These are phyloP conservation scores for Salvelinus sp. DNA, from an alignment of 2,113 vertebrate species.

Conservation along the genomic window DNA sequence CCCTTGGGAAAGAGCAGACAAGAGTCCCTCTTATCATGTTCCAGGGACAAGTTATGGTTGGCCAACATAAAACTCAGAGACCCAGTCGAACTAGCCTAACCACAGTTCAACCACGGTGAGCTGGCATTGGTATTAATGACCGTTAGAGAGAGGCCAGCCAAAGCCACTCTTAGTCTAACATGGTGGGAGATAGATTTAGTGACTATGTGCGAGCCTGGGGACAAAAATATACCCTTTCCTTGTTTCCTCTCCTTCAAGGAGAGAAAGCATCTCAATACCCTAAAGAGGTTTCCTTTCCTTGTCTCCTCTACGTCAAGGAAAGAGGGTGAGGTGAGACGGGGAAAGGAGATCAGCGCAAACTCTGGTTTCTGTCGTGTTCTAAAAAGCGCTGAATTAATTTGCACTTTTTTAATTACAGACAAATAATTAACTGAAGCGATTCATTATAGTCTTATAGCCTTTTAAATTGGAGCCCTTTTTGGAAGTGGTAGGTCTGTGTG, in stretches of 20 bases:
- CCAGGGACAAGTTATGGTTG: conserved; percentile 16
- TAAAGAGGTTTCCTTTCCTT: too few species aligned
- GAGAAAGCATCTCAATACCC: not conserved
- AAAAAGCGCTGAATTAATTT: conserved; percentile 60
- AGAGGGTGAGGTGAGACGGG: conserved; percentile 28
- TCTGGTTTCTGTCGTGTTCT: conserved; percentile 59
- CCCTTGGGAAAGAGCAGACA: conserved; percentile 23
- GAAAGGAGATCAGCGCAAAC: conserved; percentile 55
- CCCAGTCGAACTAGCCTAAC: not conserved
- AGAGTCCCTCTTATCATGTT: conserved; percentile 17
- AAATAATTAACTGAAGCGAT: conserved; percentile 54
- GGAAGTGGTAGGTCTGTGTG: conserved; percentile 45
- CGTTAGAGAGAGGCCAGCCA: conserved; percentile 17
- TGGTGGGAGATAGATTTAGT: not conserved
- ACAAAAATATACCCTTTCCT: too few species aligned
- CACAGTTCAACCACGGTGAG: conserved; percentile 13
- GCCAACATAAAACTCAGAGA: not conserved
- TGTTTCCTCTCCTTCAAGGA: too few species aligned
- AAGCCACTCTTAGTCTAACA: conserved; percentile 13
- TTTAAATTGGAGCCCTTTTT: conserved; percentile 48
- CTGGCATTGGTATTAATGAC: conserved; percentile 32
- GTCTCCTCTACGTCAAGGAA: too few species aligned
- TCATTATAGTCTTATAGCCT: conserved; percentile 49
- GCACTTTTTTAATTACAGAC: conserved; percentile 59
- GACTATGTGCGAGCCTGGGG: not conserved